A percentile compares a stretch with the other conserved stretches of the same genome.
Evolutionary conservation across 53 echinoderm and acorn worm species (phyloP).

Genomic region (Temnopleurus reevesii): DNA sequence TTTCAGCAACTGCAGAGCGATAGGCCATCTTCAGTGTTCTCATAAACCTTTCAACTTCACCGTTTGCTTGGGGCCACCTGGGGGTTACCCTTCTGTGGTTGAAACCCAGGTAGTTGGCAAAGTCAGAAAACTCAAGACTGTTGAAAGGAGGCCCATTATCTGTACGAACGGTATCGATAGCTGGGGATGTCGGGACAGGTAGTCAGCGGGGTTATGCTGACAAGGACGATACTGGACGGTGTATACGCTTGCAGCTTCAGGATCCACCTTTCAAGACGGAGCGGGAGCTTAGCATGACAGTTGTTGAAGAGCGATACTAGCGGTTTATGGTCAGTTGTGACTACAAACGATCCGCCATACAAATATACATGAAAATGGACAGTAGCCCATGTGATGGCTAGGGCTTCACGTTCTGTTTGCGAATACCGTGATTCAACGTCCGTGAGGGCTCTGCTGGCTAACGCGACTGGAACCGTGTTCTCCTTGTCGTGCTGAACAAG

Average conservation of each 20-base stretch:
- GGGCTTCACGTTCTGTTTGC: conserved; percentile 53
- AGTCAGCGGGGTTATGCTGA: conserved; percentile 66
- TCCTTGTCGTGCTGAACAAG: conserved; percentile 23
- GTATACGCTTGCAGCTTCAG: conserved; percentile 29
- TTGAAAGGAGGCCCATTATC: conserved; percentile 80
- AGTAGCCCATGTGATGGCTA: conserved; percentile 60
- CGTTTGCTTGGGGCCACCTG: conserved; percentile 74
- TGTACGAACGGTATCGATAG: conserved; percentile 58
- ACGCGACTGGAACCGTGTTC: not conserved
- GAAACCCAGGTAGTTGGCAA: conserved; percentile 72
- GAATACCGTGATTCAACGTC: conserved; percentile 60
- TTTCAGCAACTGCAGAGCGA: conserved; percentile 57
- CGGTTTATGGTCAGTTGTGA: conserved; percentile 61
- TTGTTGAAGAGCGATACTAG: conserved; percentile 42
- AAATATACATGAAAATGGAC: conserved; percentile 54
- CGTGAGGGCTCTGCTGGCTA: conserved; percentile 50
- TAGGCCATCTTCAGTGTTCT: conserved; percentile 62
- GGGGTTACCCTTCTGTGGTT: conserved; percentile 65
- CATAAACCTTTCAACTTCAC: conserved; percentile 74
- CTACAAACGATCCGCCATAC: conserved; percentile 47
- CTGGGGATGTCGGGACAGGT: conserved; percentile 68
- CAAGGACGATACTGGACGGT: conserved; percentile 50
- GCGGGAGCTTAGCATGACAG: conserved; percentile 17
- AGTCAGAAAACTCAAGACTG: conserved; percentile 58
- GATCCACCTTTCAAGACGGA: conserved; percentile 66